Evolutionary conservation across 2,113 vertebrate genomes (phyloP).

Genomic region (Vanacampus margaritifer): DNA sequence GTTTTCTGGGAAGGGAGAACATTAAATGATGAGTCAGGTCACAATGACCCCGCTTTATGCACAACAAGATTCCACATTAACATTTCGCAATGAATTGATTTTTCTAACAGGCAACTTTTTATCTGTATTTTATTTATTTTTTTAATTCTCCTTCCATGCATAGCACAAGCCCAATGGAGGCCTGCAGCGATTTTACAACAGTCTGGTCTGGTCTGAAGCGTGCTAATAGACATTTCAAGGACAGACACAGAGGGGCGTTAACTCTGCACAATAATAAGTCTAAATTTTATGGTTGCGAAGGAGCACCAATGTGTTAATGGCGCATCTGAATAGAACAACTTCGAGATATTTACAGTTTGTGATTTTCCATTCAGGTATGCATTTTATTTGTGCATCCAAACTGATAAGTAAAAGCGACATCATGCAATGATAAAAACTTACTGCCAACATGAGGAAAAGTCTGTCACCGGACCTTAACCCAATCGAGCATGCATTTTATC

Average conservation of each 20-base stretch:
- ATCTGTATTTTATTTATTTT: not conserved
- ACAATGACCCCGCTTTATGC: not conserved
- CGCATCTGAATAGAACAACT: not conserved
- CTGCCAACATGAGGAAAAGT: too few relatives aligned
- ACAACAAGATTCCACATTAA: not conserved
- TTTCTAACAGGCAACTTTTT: not conserved
- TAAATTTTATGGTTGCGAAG: not conserved
- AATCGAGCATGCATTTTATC: too few relatives aligned
- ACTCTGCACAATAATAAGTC: not conserved
- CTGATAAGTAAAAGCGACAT: too few relatives aligned
- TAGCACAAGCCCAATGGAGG: not conserved
- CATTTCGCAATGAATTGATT: not conserved
- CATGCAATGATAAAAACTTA: too few relatives aligned
- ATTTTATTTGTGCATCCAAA: not conserved
- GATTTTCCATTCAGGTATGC: not conserved
- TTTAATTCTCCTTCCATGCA: not conserved
- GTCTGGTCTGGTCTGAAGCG: not conserved
- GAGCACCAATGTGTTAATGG: not conserved
- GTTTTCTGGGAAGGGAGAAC: not conserved
- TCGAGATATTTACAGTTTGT: not conserved
- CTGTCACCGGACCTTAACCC: too few relatives aligned
- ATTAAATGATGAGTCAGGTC: not conserved
- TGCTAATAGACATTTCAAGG: not conserved
- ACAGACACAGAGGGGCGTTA: not conserved
- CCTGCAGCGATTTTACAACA: conserved; percentile 3